Conservation (phyloP, 2,797 vertebrate genomes). For the Microcaecilia unicolor region DNA sequence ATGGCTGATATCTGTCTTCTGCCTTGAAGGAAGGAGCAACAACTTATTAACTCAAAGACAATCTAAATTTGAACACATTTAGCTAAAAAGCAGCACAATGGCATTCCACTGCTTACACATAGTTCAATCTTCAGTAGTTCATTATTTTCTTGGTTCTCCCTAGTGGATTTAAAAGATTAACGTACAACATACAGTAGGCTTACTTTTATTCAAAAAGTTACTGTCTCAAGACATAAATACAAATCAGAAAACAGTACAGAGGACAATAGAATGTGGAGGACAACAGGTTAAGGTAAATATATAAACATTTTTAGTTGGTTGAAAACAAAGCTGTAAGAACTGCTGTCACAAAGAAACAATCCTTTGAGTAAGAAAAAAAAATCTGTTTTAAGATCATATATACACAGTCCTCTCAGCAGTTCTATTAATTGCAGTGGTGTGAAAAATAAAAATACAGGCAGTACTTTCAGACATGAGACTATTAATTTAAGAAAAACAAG, state of each 20-base stretch:
- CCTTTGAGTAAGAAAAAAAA: constrained; percentile 70
- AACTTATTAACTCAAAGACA: too few relatives aligned
- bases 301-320: constrained; percentile 78
- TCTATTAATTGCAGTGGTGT: constrained; percentile 98
- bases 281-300: constrained; percentile 85
- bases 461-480: constrained; percentile 71
- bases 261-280: constrained; percentile 96
- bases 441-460: constrained; percentile 92
- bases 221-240: constrained; percentile 99
- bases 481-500: constrained; percentile 60
- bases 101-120: too few relatives aligned
- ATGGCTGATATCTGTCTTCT: too few relatives aligned
- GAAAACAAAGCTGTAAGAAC: constrained; percentile 80
- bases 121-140: too few relatives aligned
- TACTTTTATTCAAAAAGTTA: constrained; percentile 99
- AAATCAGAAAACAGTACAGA: constrained; percentile 99
- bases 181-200: constrained; percentile 85
- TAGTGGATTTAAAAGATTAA: constrained; percentile 61
- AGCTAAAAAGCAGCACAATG: too few relatives aligned
- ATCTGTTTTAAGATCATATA: constrained; percentile 75
- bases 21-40: too few relatives aligned
- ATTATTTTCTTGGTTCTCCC: constrained; percentile 41
- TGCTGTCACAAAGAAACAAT: constrained; percentile 77
- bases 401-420: constrained; percentile 95
- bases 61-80: too few relatives aligned